Evolutionary conservation across 2,797 vertebrate genomes (phyloP).

Genomic region (Spea hammondii): DNA sequence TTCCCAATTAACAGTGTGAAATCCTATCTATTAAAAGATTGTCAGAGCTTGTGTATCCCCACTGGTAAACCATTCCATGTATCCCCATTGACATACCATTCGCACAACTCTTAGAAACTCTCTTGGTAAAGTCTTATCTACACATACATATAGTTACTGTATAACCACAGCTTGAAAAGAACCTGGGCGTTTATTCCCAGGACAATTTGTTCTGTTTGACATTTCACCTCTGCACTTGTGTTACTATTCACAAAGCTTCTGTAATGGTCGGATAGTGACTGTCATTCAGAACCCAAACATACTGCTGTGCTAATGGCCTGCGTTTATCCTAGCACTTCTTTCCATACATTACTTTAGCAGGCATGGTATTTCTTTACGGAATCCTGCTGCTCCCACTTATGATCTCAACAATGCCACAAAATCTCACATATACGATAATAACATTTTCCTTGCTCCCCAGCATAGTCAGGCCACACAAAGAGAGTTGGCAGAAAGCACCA

Average conservation of each 20-base stretch:
- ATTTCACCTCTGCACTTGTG: background rate
- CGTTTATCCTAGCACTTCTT: constrained; percentile 16
- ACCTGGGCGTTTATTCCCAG: background rate
- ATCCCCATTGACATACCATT: background rate
- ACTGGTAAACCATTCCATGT: too few relatives aligned
- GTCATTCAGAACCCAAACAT: background rate
- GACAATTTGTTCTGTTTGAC: background rate
- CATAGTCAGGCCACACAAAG: constrained; percentile 14
- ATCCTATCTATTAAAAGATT: too few relatives aligned
- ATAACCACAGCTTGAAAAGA: constrained; percentile 2
- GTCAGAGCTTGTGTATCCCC: too few relatives aligned
- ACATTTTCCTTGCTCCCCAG: background rate
- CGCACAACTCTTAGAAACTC: background rate
- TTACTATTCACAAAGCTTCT: background rate
- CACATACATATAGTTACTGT: background rate
- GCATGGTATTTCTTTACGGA: constrained; percentile 6
- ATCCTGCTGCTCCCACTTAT: constrained; percentile 16
- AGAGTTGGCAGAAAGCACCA: background rate
- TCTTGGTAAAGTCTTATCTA: background rate
- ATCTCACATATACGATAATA: constrained; percentile 16
- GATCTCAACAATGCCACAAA: constrained; percentile 9
- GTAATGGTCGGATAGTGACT: background rate
- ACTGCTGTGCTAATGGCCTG: constrained; percentile 20
- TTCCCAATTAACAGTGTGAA: too few relatives aligned
- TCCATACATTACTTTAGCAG: constrained; percentile 10